Base-by-base conservation (phyloP, 2,797 vertebrate species). In the Helicolenus hilgendorfi region DNA sequence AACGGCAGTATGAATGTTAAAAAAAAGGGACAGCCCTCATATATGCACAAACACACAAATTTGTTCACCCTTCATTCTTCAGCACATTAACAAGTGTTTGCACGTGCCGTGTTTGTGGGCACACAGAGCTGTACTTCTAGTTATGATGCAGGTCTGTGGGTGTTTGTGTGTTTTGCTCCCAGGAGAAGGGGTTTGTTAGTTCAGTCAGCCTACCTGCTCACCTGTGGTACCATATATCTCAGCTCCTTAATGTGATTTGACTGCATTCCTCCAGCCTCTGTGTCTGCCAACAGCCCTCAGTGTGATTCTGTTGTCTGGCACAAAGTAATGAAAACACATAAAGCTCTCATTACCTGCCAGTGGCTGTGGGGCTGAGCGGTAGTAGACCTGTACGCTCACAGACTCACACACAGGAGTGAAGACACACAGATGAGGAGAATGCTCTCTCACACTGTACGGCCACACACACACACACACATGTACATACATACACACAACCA, bases 321-420 rank as follows among this genome's bases (percentile, higher is more conserved):
- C 85, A 93, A 89, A 94, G 94, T 96, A 96, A 96, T 96, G 95
- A 96, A 95, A 96, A 96, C 95, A 88, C 92, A 96, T 95, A 94
- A 94, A 94, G 91, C 91, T 94, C 93, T 94, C 92, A 93, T 94
- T 95, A 92, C 89, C 85, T 89, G 89, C 88, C 92, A 90, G 72
- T 83, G 81, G 92, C 91, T 84, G 84, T 80, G 84, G 86, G 86
- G 84, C 88, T 60, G 79, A 85, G 80, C 5, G 11, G 67, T 70
- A 84, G 88, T 76, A 72, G 87, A 81, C 76, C 80, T 77, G 72
- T 68, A 68, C 7, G 2, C 77, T 70, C 80, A 58, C 83, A 68
- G 41, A 77, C 68, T 56, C 74, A 72, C 63, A 80, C 75, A 85
- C 73, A 72, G 13, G 22, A 41, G 68, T 73, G 29, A 38, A 20